These are phyloP conservation scores for Barbus barbus DNA, from an alignment of 2,113 vertebrate species.

Conservation along the genomic window DNA sequence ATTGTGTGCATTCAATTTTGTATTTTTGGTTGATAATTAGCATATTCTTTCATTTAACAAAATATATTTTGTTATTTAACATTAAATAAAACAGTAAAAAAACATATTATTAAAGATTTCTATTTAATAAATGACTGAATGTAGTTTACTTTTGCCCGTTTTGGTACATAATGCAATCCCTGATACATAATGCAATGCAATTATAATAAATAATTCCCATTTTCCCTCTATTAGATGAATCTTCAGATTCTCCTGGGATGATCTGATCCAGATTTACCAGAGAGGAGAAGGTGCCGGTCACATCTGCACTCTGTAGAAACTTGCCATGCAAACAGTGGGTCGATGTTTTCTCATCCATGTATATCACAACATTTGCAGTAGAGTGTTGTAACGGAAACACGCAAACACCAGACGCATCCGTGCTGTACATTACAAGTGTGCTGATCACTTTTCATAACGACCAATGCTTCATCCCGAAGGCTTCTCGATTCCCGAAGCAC, in stretches of 20 bases:
- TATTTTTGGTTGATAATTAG: background rate
- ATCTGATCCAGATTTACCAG: background rate
- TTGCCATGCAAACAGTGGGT: background rate
- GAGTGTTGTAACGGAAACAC: constrained; percentile 42
- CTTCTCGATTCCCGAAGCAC: background rate
- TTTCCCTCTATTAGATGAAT: constrained; percentile 8
- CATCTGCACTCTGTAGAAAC: constrained; percentile 29
- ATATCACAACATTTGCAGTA: constrained; percentile 34
- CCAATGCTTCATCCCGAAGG: background rate
- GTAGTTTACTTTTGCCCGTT: background rate
- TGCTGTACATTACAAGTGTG: constrained; percentile 15
- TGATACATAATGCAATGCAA: too few relatives aligned
- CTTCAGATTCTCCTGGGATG: constrained; percentile 22
- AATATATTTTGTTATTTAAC: too few relatives aligned
- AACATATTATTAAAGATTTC: background rate
- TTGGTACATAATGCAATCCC: too few relatives aligned
- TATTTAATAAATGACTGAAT: background rate
- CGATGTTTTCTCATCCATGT: constrained; percentile 31
- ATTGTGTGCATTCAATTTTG: background rate
- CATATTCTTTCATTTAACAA: too few relatives aligned
- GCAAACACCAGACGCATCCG: constrained; percentile 12
- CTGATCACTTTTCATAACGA: background rate
- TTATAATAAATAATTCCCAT: too few relatives aligned
- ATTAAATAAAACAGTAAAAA: background rate
- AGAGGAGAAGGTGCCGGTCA: background rate